These are phyloP conservation scores for Sebastes vulpes DNA, from an alignment of 2,797 vertebrate species.

Conservation along the genomic window DNA sequence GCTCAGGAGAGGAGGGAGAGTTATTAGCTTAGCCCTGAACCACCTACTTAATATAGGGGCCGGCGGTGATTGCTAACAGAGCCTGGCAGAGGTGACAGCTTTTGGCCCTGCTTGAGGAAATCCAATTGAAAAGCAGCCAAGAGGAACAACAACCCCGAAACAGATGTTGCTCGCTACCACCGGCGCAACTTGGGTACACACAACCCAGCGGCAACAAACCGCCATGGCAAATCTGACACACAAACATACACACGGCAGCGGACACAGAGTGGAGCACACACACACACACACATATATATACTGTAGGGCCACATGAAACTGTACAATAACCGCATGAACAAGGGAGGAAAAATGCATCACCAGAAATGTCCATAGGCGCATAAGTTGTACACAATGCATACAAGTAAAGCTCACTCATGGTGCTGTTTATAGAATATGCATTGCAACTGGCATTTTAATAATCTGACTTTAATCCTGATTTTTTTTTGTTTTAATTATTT, in stretches of 20 bases:
- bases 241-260: slow-evolving; percentile 30
- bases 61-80: slow-evolving; percentile 97
- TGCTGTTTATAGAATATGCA: neutral
- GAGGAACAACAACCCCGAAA: slow-evolving; percentile 98
- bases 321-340: neutral
- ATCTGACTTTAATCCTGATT: neutral
- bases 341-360: neutral
- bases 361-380: neutral
- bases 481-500: neutral
- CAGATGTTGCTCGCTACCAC: slow-evolving; percentile 94
- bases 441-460: neutral
- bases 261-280: slow-evolving; percentile 1
- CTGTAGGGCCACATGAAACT: slow-evolving; percentile 4
- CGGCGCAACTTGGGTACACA: slow-evolving; percentile 87
- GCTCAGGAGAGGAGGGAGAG: slow-evolving; percentile 95
- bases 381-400: neutral
- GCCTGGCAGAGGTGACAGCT: slow-evolving; percentile 98
- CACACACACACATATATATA: neutral
- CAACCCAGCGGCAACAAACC: slow-evolving; percentile 76
- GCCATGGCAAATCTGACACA: slow-evolving; percentile 71
- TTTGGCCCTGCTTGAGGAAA: slow-evolving; percentile 98
- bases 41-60: slow-evolving; percentile 98
- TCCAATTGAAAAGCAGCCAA: slow-evolving; percentile 99
- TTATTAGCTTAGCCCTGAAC: slow-evolving; percentile 99
- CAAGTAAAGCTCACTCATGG: neutral